A percentile compares a stretch with the other conserved stretches of the same genome.
Evolutionary conservation across 2,797 vertebrate genomes (phyloP).

Genomic region (Brachyrhaphis roseni): DNA sequence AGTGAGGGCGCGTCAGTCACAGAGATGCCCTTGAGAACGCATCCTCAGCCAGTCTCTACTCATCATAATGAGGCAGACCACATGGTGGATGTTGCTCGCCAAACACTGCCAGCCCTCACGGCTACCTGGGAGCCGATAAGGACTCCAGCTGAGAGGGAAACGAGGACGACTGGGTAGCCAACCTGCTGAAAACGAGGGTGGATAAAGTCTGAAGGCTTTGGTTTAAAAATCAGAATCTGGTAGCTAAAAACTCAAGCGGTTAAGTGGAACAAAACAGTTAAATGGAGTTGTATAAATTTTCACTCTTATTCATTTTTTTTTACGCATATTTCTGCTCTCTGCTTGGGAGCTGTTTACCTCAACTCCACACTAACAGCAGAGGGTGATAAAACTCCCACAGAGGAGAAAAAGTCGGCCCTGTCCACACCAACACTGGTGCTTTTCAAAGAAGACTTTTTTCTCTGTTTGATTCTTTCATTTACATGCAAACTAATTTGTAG

Average conservation of each 20-base stretch:
- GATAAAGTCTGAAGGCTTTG: slow-evolving; percentile 24
- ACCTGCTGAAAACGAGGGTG: slow-evolving; percentile 15
- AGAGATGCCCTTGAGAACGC: slow-evolving; percentile 70
- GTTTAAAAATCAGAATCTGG: slow-evolving; percentile 13
- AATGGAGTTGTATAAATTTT: slow-evolving; percentile 36
- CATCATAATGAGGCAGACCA: slow-evolving; percentile 68
- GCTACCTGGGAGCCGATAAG: slow-evolving; percentile 67
- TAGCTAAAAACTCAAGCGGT: slow-evolving; percentile 13
- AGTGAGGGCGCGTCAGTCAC: slow-evolving; percentile 47
- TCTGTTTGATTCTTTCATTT: neutral
- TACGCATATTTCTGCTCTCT: slow-evolving; percentile 27
- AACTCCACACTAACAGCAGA: slow-evolving; percentile 50
- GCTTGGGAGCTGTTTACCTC: slow-evolving; percentile 31
- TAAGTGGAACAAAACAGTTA: slow-evolving; percentile 27
- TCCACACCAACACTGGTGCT: neutral
- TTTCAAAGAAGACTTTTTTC: neutral
- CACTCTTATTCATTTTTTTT: slow-evolving; percentile 16
- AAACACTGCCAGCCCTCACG: slow-evolving; percentile 45
- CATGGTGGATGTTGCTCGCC: slow-evolving; percentile 29
- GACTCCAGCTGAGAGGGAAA: slow-evolving; percentile 38
- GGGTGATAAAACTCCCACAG: slow-evolving; percentile 57
- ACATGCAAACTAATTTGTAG: neutral
- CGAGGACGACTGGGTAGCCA: slow-evolving; percentile 21
- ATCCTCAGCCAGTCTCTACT: slow-evolving; percentile 52
- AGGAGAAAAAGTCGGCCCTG: slow-evolving; percentile 33